Evolutionary conservation across 2,113 vertebrate species (phyloP).

Genomic region (Girardinichthys multiradiatus): DNA sequence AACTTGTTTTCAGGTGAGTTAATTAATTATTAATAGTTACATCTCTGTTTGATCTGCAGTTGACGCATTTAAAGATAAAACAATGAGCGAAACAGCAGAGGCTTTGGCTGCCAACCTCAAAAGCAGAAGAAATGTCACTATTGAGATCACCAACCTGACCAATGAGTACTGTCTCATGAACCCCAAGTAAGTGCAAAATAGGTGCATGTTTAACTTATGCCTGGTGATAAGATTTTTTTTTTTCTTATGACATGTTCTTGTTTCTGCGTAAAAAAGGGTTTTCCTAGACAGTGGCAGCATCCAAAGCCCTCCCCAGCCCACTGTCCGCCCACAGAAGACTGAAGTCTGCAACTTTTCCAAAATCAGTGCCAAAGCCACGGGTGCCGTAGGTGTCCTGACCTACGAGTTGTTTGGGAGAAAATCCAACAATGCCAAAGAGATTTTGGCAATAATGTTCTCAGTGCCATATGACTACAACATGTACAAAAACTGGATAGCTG

Average conservation of each 20-base stretch:
- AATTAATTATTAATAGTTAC: too few relatives aligned
- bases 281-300: slow-evolving; percentile 57
- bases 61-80: slow-evolving; percentile 14
- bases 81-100: slow-evolving; percentile 68
- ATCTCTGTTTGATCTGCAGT: neutral
- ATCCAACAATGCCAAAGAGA: slow-evolving; percentile 9
- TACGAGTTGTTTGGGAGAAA: slow-evolving; percentile 63
- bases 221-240: accelerated
- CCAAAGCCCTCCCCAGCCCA: slow-evolving; percentile 58
- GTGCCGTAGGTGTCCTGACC: slow-evolving; percentile 75
- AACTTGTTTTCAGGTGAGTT: neutral
- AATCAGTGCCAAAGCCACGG: slow-evolving; percentile 1
- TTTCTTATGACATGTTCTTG: neutral
- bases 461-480: slow-evolving; percentile 68
- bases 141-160: slow-evolving; percentile 74
- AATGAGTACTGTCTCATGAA: slow-evolving; percentile 54
- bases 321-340: slow-evolving; percentile 42
- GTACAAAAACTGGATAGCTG: slow-evolving; percentile 68
- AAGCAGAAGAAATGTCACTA: slow-evolving; percentile 67
- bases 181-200: slow-evolving; percentile 57
- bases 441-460: slow-evolving; percentile 70
- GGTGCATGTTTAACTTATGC: neutral
- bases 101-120: slow-evolving; percentile 32
- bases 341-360: slow-evolving; percentile 76
- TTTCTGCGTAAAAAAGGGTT: slow-evolving; percentile 34